Base-by-base conservation (phyloP, 2,113 vertebrate genomes). In the Steatornis caripensis region DNA sequence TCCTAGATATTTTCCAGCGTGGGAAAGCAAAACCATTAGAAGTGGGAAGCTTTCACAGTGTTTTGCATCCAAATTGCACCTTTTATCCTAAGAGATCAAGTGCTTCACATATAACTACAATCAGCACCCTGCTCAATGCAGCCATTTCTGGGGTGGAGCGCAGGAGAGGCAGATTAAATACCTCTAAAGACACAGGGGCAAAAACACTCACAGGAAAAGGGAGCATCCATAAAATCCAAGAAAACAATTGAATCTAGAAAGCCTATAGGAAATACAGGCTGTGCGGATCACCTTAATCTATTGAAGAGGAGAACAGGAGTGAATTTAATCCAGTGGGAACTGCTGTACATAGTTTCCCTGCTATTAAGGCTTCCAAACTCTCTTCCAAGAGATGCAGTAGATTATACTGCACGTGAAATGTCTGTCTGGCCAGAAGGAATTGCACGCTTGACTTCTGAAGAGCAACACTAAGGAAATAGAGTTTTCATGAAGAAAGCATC, bases 361-460 rank as follows among this genome's bases (percentile, higher is more conserved):
- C 65, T 85, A 53, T 26, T 72, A 94, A 91, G 74, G 34, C 45
- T 96, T 93, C 95, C 89, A 92, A 93, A 82, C 19, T 4, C 19
- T 77, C n/a, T 76, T 96, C 88, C 83, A 94, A 94, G 83, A 87
- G 68, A 81, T 93, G 71, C 10, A 46, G 62, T 74, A 85, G 83
- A 95, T 94, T 94, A 68, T 70, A 68, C 43, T 60, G 53, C 92
- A 92, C 3, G 20, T 92, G 86, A 93, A 96, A 82, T 27, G 61
- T 87, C 84, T 95, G 93, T 96, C 96, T 96, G 92, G 94, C 90
- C 88, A 97, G 87, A 75, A 93, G n/a, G 53, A 95, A 95, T 92
- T 89, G 93, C 92, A 96, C 0, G 65, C 86, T 95, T 90, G 86
- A 92, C 54, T 97, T 96, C 86, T 95, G 92, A 92, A 87, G 88